Evolutionary conservation across 2,888 invertebrate genomes (phyloP).

Genomic region (Cephus runcator): DNA sequence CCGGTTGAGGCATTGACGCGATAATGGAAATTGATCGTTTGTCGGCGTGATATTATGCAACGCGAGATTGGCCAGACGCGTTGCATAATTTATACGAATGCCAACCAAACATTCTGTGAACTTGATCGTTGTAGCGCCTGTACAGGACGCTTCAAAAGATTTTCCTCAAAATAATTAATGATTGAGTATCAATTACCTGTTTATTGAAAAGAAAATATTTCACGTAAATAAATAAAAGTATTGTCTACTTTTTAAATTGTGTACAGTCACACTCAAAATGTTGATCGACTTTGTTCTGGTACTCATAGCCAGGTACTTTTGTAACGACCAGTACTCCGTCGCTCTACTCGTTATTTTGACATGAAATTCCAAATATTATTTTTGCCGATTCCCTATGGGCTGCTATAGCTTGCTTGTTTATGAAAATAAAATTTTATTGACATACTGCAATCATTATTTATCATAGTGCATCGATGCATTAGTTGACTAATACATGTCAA

Average conservation of each 20-base stretch:
- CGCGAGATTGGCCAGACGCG: background rate
- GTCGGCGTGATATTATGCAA: background rate
- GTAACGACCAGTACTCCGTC: background rate
- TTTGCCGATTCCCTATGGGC: background rate
- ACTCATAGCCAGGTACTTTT: background rate
- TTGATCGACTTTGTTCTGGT: background rate
- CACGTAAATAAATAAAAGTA: background rate
- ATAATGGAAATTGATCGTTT: background rate
- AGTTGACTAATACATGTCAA: background rate
- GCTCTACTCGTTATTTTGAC: background rate
- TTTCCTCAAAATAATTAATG: background rate
- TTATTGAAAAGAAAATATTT: background rate
- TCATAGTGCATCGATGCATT: background rate
- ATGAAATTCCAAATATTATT: background rate
- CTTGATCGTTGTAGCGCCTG: background rate
- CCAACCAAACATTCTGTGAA: background rate
- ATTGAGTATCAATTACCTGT: background rate
- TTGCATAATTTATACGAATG: background rate
- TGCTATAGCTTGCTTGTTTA: background rate
- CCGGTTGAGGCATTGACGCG: too few relatives aligned
- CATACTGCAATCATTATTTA: too few relatives aligned
- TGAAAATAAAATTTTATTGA: background rate
- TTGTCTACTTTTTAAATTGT: background rate
- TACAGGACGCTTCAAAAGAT: background rate
- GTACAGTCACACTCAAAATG: background rate